Evolutionary conservation across 92 coral and sea anemone genomes (phyloP).

Genomic region (Meandrina meandrites): DNA sequence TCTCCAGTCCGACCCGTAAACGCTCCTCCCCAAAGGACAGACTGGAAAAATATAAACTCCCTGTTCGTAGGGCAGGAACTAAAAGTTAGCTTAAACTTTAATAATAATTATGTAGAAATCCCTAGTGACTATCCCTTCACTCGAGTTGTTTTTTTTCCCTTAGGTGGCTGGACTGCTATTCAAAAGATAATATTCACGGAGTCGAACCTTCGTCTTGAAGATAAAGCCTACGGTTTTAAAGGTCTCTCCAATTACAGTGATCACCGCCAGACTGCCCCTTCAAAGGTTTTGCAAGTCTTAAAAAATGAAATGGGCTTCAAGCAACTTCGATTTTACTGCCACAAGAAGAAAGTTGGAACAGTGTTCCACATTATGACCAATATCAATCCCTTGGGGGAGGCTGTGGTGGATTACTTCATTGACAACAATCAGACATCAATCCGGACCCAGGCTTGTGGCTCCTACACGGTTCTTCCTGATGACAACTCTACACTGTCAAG

Average conservation of each 20-base stretch:
- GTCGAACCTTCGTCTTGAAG: background rate
- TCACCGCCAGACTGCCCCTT: background rate
- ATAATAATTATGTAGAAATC: too few species aligned
- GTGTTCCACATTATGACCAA: background rate
- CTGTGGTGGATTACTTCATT: background rate
- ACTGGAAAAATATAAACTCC: too few species aligned
- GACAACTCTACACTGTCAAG: too few species aligned
- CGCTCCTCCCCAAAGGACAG: too few species aligned
- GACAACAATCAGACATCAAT: background rate
- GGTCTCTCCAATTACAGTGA: background rate
- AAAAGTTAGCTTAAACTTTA: too few species aligned
- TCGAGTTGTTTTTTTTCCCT: too few species aligned
- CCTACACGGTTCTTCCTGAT: too few species aligned
- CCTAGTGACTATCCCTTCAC: too few species aligned
- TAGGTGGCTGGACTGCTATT: background rate
- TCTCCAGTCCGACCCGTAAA: too few species aligned
- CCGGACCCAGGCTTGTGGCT: background rate
- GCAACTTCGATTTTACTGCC: background rate
- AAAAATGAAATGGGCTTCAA: background rate
- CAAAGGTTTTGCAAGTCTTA: background rate
- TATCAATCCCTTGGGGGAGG: background rate
- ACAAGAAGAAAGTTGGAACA: background rate
- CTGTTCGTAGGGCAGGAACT: too few species aligned
- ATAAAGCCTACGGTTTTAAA: background rate
- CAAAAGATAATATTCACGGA: background rate